Conservation (phyloP, 2,113 vertebrate species). For the Peromyscus leucopus region DNA sequence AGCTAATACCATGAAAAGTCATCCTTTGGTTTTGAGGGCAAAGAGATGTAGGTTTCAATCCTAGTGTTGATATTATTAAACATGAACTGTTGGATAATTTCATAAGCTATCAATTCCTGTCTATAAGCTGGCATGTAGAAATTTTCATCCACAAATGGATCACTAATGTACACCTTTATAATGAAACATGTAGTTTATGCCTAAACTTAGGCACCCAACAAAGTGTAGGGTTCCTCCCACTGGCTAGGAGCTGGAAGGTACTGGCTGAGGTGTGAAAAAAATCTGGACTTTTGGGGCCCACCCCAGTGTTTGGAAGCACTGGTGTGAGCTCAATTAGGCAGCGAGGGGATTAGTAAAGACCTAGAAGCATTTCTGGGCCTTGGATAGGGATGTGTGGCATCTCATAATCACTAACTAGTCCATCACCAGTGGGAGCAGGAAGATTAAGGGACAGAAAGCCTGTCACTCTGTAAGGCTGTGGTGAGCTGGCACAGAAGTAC, state of each 20-base stretch:
- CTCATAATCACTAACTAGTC: rapidly evolving
- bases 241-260: neutral
- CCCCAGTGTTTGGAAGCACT: rapidly evolving
- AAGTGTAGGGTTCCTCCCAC: rapidly evolving
- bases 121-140: neutral
- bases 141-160: neutral
- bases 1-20: neutral
- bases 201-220: rapidly evolving
- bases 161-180: rapidly evolving
- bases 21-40: neutral
- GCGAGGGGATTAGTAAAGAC: neutral
- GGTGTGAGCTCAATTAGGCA: neutral
- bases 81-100: neutral
- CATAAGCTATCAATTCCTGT: neutral
- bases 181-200: rapidly evolving
- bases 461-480: neutral
- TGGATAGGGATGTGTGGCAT: neutral
- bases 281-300: rapidly evolving
- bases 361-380: neutral
- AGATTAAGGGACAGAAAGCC: slow-evolving; percentile 13
- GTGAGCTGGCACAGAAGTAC: slow-evolving; percentile 25
- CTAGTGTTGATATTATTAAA: neutral
- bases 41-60: no score
- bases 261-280: neutral
- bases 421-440: neutral